Conservation (phyloP, 2,888 invertebrate genomes). For the Mythimna pallens region DNA sequence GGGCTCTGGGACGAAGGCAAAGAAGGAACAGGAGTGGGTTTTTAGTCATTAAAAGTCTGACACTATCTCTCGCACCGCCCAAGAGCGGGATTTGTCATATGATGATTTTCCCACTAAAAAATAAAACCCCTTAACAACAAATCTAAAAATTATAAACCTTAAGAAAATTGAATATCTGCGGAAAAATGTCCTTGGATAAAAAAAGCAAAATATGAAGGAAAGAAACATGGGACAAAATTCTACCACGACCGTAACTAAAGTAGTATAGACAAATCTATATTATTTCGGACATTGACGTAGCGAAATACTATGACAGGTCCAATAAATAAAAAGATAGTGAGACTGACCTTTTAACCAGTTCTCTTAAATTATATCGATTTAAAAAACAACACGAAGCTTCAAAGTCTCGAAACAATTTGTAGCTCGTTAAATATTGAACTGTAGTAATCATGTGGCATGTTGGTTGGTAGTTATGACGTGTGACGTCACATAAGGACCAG, state of each 20-base stretch:
- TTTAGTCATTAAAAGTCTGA: too few species aligned
- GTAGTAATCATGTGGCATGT: slow-evolving; percentile 46
- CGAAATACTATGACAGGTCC: background rate
- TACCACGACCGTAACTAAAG: background rate
- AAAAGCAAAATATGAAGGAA: background rate
- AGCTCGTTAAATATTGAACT: slow-evolving; percentile 54
- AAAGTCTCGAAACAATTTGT: slow-evolving; percentile 50
- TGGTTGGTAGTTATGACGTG: slow-evolving; percentile 55
- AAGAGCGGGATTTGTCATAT: too few species aligned
- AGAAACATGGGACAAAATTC: background rate
- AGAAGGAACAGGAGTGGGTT: too few species aligned
- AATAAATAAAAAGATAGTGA: slow-evolving; percentile 8
- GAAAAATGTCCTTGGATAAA: background rate
- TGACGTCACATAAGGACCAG: slow-evolving; percentile 60
- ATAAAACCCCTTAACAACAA: too few species aligned
- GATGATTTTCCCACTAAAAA: too few species aligned
- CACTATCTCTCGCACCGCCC: too few species aligned
- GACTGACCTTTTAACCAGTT: slow-evolving; percentile 14
- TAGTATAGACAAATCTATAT: too few species aligned
- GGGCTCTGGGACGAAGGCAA: too few species aligned
- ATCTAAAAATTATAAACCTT: background rate
- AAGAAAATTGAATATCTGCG: background rate
- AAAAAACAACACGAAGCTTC: slow-evolving; percentile 9
- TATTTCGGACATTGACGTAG: background rate
- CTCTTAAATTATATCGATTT: slow-evolving; percentile 17